Percentiles rank a stretch among this genome's conserved stretches.
Conservation (phyloP, 2,113 vertebrate species). For the Mormyrus lacerda region DNA sequence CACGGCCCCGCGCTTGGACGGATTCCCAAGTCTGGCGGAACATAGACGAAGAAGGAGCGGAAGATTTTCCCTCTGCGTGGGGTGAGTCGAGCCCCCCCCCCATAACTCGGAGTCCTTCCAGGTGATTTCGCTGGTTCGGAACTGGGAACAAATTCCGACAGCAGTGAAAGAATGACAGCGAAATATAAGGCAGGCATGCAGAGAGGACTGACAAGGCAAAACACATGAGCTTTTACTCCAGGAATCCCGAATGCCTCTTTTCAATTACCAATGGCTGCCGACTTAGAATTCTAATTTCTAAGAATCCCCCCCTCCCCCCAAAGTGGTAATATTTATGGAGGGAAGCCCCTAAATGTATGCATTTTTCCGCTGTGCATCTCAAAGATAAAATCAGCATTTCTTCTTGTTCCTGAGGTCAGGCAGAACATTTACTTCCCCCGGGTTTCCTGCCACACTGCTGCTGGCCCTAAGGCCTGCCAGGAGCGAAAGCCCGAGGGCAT, state of each 20-base stretch:
- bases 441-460: neutral
- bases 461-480: neutral
- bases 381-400: neutral
- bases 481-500: neutral
- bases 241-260: neutral
- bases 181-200: neutral
- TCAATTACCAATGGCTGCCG: neutral
- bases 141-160: neutral
- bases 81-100: neutral
- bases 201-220: neutral
- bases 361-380: neutral
- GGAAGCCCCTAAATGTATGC: neutral
- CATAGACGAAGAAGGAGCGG: neutral
- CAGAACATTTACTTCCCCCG: neutral
- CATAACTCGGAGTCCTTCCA: neutral
- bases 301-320: neutral
- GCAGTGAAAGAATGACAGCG: neutral
- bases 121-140: neutral
- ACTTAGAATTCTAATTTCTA: neutral
- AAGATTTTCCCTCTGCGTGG: neutral
- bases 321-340: neutral
- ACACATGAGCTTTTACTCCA: neutral
- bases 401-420: neutral
- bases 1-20: neutral
- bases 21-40: neutral